Evolutionary conservation across 2,888 invertebrate genomes (phyloP).

Genomic region (Tuberolachnus salignus): DNA sequence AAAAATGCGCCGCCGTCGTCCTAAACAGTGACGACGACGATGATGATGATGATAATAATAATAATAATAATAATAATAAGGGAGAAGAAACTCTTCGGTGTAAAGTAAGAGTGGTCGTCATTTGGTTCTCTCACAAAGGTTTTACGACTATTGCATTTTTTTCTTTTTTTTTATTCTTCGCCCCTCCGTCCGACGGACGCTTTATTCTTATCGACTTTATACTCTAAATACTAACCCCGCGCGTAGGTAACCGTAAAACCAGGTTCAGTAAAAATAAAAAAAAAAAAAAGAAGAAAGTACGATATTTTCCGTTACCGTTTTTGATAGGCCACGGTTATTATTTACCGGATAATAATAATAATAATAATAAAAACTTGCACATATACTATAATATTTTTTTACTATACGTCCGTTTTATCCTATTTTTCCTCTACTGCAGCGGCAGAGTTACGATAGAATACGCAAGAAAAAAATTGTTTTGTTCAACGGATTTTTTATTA

Average conservation of each 20-base stretch:
- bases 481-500: too few species aligned
- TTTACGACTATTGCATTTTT: conserved; percentile 39
- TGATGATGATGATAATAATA: too few species aligned
- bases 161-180: conserved; percentile 9
- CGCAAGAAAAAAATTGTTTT: too few species aligned
- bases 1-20: conserved; percentile 34
- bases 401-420: too few species aligned
- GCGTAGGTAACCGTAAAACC: conserved; percentile 20
- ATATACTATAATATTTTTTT: neutral
- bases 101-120: conserved; percentile 2
- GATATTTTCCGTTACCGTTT: conserved; percentile 44
- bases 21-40: conserved; percentile 42
- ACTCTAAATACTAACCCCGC: too few species aligned
- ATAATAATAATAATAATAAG: conserved; percentile 34
- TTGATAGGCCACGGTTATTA: conserved; percentile 13
- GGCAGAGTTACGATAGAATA: too few species aligned
- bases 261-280: too few species aligned
- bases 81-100: conserved; percentile 19
- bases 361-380: neutral
- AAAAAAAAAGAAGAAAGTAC: conserved; percentile 21
- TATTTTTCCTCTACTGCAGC: too few species aligned
- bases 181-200: neutral
- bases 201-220: neutral
- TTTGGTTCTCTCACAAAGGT: conserved; percentile 37
- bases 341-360: conserved; percentile 21